Evolutionary conservation across 2,113 vertebrate genomes (phyloP), one percentile per base, ranked within the genome.

Genomic region (Atlantisia rogersi): DNA sequence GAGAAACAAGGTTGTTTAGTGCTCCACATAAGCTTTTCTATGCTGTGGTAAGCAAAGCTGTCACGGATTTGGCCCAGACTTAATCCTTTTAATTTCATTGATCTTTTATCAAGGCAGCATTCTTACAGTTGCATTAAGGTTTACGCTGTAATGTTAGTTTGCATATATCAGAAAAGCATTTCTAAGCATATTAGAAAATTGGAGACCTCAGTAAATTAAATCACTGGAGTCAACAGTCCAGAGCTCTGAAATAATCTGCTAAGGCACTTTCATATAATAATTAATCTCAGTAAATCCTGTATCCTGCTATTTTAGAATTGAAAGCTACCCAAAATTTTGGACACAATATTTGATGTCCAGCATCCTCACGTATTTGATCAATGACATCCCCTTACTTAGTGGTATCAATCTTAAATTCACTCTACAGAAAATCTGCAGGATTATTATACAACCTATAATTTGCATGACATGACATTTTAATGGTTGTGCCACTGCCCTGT

Each of bases 21-120:
- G 86, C 31, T 95, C 69, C 65, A 84, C 77, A n/a, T 87, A 92
- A 95, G 81, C 91, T 87, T 29, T 87, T 62, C 82, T 69, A 24
- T 91, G 96, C 93, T 95, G 94, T 16, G 32, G 71, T 95, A 96
- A 96, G 95, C 94, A 97, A 93, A 97, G 85, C 90, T 93, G 95
- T 90, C 92, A 95, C 0, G 21, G 95, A 93, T 93, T 92, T 93
- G 90, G 71, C 88, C 90, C 60, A 25, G 58, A 58, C 82, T 80
- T 96, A 97, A 97, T 96, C 94, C 92, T 93, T 96, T 95, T 96
- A 97, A 97, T 96, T 96, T 95, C 95, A 97, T 22, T 94, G 95
- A 97, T 96, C 94, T 96, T 97, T 96, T 96, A 96, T 95, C 94
- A 91, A 82, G 82, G 92, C 87, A 88, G 85, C 59, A 88, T 96